These are phyloP conservation scores for Papilio dardanus DNA, from an alignment of 1,140 invertebrate species.

Conservation along the genomic window DNA sequence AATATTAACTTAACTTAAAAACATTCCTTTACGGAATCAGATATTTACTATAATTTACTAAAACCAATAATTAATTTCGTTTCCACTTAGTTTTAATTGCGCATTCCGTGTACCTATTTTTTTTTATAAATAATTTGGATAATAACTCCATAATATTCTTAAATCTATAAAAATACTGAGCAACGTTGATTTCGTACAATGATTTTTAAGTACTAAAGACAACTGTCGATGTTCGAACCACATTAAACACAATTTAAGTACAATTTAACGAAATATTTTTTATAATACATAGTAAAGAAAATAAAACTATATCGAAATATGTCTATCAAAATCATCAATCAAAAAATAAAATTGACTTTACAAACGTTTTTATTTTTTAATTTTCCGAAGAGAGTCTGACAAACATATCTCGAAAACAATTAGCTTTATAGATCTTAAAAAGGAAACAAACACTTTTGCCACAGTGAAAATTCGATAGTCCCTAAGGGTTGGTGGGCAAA, in stretches of 20 bases:
- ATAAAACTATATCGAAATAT: constrained; percentile 51
- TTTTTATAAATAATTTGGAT: constrained; percentile 70
- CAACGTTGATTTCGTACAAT: constrained; percentile 75
- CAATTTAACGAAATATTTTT: constrained; percentile 61
- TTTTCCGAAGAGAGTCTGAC: constrained; percentile 23
- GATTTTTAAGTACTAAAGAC: constrained; percentile 63
- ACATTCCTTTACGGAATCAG: constrained; percentile 44
- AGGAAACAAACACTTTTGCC: constrained; percentile 66
- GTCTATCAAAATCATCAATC: constrained; percentile 50
- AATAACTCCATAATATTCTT: constrained; percentile 69
- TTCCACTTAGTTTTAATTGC: constrained; percentile 59
- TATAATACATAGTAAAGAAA: constrained; percentile 42
- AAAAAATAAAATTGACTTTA: constrained; percentile 50
- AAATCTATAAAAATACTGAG: constrained; percentile 81
- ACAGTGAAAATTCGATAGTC: constrained; percentile 63
- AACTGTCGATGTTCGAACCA: constrained; percentile 58
- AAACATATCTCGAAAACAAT: constrained; percentile 23
- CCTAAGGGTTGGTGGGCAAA: constrained; percentile 49
- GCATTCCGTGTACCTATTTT: constrained; percentile 53
- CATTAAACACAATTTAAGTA: constrained; percentile 67
- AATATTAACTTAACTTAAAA: constrained; percentile 44
- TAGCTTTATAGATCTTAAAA: constrained; percentile 40
- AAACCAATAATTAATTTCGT: constrained; percentile 61
- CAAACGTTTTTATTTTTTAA: constrained; percentile 42
- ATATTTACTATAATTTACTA: constrained; percentile 66